phyloP scores from a whole-genome alignment of 2,797 vertebrate genomes.

The Enteromius viviparus region DNA sequence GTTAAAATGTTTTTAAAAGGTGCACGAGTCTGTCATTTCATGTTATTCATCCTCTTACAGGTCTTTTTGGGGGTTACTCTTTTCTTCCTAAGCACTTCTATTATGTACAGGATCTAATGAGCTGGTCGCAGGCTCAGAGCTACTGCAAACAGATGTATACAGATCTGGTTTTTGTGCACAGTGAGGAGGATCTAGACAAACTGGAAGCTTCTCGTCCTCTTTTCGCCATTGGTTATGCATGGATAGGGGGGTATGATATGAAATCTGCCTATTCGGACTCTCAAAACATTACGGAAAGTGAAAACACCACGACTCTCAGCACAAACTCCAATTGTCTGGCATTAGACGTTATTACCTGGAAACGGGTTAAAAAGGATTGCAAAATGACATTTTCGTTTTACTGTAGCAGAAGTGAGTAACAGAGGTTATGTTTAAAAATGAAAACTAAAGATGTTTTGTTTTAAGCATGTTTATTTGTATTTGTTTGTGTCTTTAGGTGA shows the following conservation, averaged over 20 bases:
- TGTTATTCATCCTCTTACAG: conserved; percentile 6
- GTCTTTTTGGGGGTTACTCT: conserved; percentile 1
- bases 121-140: not conserved
- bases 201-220: not conserved
- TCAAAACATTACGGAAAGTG: not conserved
- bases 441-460: not conserved
- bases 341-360: not conserved
- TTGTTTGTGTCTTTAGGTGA: not conserved
- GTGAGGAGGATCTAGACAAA: not conserved
- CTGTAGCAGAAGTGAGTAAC: conserved; percentile 8
- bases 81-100: not conserved
- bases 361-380: not conserved
- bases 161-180: conserved; percentile 7
- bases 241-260: not conserved
- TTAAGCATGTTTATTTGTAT: not conserved
- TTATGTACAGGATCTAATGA: not conserved
- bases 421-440: not conserved
- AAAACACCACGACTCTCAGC: accelerated
- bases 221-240: accelerated
- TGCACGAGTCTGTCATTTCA: not conserved
- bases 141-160: conserved; percentile 6
- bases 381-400: accelerated
- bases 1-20: not conserved
- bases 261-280: too few species aligned
- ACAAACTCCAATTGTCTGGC: not conserved